Evolutionary conservation across 23 tunicate species (phyloP).

Genomic region (Oikopleura vanhoeffeni): DNA sequence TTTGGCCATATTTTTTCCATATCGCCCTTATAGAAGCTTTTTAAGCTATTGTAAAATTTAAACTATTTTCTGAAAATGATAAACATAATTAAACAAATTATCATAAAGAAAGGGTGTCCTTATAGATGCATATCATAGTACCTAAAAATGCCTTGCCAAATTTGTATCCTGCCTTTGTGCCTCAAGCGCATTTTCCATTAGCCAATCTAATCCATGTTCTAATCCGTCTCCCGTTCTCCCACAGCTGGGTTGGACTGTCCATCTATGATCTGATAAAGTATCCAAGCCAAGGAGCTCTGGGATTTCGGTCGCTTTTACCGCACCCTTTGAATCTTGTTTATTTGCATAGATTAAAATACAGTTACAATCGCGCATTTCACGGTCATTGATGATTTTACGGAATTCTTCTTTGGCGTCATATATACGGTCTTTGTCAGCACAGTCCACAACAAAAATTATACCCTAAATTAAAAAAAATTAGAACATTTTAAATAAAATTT

Average conservation of each 20-base stretch:
- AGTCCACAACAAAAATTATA: constrained; percentile 8
- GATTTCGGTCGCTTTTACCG: not conserved
- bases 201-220: not conserved
- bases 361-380: not conserved
- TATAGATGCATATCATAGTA: too few relatives aligned
- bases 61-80: too few relatives aligned
- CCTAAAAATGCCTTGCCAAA: too few relatives aligned
- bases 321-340: not conserved
- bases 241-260: not conserved
- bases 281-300: not conserved
- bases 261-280: not conserved
- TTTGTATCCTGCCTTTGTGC: too few relatives aligned
- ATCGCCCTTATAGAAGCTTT: too few relatives aligned
- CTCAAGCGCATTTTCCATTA: not conserved
- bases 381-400: not conserved
- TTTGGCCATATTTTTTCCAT: too few relatives aligned
- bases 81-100: too few relatives aligned
- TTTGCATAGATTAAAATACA: not conserved
- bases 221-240: not conserved
- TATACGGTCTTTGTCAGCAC: not conserved
- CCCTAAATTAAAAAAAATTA: too few relatives aligned
- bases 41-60: too few relatives aligned
- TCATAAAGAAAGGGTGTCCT: too few relatives aligned
- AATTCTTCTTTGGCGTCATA: not conserved
- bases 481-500: too few relatives aligned